Evolutionary conservation across 2,113 vertebrate genomes (phyloP).

Genomic region (Rostratula benghalensis): DNA sequence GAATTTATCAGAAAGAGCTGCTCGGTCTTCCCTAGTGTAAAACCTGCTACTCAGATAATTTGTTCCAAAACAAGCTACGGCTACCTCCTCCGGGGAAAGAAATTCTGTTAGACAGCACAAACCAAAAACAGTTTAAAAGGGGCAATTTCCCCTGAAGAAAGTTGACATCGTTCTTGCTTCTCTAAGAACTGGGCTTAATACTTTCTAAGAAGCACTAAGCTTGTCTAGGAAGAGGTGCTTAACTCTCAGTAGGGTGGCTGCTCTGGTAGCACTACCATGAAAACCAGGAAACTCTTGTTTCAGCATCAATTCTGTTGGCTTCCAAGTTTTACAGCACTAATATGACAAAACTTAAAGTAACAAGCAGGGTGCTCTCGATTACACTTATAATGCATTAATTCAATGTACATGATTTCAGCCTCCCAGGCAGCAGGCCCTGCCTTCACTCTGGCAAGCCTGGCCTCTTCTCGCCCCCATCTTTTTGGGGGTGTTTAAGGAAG

Average conservation of each 20-base stretch:
- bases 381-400: background rate
- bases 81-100: background rate
- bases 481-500: background rate
- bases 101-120: background rate
- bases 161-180: background rate
- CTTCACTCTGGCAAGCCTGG: background rate
- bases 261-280: background rate
- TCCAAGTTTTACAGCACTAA: background rate
- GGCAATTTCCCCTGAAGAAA: background rate
- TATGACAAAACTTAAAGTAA: background rate
- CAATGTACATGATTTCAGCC: background rate
- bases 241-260: background rate
- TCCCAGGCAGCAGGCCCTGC: background rate
- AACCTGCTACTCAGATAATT: background rate
- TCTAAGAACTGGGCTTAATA: background rate
- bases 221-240: background rate
- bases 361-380: background rate
- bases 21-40: background rate
- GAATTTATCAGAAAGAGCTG: background rate
- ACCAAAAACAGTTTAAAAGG: background rate
- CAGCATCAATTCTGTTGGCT: background rate
- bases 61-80: background rate
- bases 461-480: fast-evolving
- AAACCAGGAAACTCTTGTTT: background rate
- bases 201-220: background rate